Evolutionary conservation across 2,888 invertebrate species (phyloP), one percentile per base, ranked within the genome.

Genomic region (Eupithecia subfuscata): DNA sequence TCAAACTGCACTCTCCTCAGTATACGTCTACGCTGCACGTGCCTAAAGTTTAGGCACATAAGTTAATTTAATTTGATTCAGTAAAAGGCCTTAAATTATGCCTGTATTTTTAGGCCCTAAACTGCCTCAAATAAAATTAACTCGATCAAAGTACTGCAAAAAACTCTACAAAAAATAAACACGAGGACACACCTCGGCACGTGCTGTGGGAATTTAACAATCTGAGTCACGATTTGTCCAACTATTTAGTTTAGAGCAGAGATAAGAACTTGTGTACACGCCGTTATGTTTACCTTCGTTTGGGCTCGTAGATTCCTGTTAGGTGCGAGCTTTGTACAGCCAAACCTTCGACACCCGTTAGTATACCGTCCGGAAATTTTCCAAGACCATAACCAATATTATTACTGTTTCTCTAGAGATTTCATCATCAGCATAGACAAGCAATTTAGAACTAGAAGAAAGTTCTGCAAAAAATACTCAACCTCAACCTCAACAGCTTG

Each of bases 221-320:
- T 90, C 89, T 90, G 78, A 80, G 86, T 88, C 92, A 92, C 92
- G 92, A 91, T 91, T 88, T 80, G 86, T 88, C 85, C 85, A 86
- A 89, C 87, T 90, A 89, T 90, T 90, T 90, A 89, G 89, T 89
- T 91, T 84, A 80, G 82, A 85, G 78, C 77, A 80, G 73, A 91
- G 91, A 92, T 92, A 92, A 92, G 88, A 88, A 84, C 88, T 89
- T 90, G 90, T 91, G 71, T 75, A 83, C 84, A 84, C 84, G 86
- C 89, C 87, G 90, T 89, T 90, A 90, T 88, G 84, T 91, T 90
- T 88, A 85, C 83, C 85, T 90, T 85, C 84, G 83, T 88, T 89
- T 87, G 80, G 82, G 82, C 80, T 82, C 8, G 14, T 64, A 75
- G 40, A 80, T 81, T 73, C 75, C 73, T 73, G 74, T 71, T 60